A percentile compares a stretch with the other conserved stretches of the same genome.
phyloP scores from a whole-genome alignment of 2,888 invertebrate genomes.

The Clitarchus hookeri region DNA sequence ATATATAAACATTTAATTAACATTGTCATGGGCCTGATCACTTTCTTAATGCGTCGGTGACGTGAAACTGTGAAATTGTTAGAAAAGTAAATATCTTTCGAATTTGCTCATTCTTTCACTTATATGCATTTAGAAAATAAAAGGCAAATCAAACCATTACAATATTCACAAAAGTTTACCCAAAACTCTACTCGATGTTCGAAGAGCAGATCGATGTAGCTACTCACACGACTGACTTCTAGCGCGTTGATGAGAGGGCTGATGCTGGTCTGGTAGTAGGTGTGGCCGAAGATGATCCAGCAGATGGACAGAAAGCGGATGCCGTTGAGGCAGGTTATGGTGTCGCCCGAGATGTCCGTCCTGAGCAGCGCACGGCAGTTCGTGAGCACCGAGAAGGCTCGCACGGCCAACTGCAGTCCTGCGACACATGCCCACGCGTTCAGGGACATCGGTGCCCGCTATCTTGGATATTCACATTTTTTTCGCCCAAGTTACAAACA shows the following conservation, averaged over 20 bases:
- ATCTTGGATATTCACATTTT: too few relatives aligned
- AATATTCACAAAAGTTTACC: neutral
- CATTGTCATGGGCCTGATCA: too few relatives aligned
- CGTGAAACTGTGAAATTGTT: too few relatives aligned
- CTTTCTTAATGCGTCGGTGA: too few relatives aligned
- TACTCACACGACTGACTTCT: slow-evolving; percentile 36
- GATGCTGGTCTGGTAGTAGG: slow-evolving; percentile 45
- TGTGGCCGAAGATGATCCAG: slow-evolving; percentile 53
- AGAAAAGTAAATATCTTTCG: too few relatives aligned
- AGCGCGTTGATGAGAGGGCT: slow-evolving; percentile 36
- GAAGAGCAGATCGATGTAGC: neutral
- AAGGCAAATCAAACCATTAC: too few relatives aligned
- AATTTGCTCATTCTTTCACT: too few relatives aligned
- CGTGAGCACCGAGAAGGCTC: slow-evolving; percentile 52
- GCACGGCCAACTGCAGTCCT: slow-evolving; percentile 15
- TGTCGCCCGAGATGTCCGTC: slow-evolving; percentile 35
- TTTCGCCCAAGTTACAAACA: too few relatives aligned
- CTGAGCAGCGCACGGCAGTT: slow-evolving; percentile 51
- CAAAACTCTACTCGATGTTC: neutral
- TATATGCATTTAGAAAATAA: too few relatives aligned
- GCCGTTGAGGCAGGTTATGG: slow-evolving; percentile 54
- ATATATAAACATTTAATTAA: too few relatives aligned
- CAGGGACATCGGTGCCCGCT: too few relatives aligned
- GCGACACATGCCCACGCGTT: too few relatives aligned
- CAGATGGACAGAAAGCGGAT: slow-evolving; percentile 53